phyloP scores from a whole-genome alignment of 2,113 vertebrate species.

The Onychostoma macrolepis region DNA sequence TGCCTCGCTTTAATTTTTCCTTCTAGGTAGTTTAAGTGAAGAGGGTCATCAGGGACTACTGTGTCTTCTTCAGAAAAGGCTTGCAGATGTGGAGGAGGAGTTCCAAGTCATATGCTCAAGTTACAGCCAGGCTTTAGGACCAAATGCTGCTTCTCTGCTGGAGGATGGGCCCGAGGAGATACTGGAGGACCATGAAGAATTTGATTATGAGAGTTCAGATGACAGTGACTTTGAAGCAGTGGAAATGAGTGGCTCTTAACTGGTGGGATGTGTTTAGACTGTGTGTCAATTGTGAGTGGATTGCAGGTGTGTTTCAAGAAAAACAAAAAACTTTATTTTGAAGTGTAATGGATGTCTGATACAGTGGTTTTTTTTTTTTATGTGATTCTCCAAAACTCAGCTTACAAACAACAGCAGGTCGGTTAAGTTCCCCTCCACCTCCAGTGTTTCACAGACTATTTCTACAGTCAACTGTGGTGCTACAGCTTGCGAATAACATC shows the following conservation, averaged over 20 bases:
- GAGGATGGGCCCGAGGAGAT: neutral
- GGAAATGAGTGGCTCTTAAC: neutral
- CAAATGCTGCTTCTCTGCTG: neutral
- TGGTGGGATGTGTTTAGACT: neutral
- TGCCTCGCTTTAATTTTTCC: neutral
- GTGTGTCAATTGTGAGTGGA: neutral
- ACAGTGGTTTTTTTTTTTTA: neutral
- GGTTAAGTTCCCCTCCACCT: neutral
- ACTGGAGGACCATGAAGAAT: neutral
- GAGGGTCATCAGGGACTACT: neutral
- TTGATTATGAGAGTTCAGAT: constrained; percentile 1
- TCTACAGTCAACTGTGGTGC: neutral
- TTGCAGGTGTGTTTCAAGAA: neutral
- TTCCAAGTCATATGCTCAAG: neutral
- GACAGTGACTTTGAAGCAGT: neutral
- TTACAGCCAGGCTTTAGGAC: neutral
- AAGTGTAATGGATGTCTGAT: neutral
- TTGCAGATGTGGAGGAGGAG: neutral
- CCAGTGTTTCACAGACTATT: neutral
- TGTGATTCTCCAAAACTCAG: neutral
- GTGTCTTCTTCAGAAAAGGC: constrained; percentile 1
- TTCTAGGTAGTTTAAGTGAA: constrained; percentile 8
- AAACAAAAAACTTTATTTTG: neutral
- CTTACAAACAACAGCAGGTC: neutral
- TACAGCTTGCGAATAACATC: neutral